These are phyloP conservation scores for Dryobates pubescens DNA, from an alignment of 2,797 vertebrate species.

Conservation along the genomic window DNA sequence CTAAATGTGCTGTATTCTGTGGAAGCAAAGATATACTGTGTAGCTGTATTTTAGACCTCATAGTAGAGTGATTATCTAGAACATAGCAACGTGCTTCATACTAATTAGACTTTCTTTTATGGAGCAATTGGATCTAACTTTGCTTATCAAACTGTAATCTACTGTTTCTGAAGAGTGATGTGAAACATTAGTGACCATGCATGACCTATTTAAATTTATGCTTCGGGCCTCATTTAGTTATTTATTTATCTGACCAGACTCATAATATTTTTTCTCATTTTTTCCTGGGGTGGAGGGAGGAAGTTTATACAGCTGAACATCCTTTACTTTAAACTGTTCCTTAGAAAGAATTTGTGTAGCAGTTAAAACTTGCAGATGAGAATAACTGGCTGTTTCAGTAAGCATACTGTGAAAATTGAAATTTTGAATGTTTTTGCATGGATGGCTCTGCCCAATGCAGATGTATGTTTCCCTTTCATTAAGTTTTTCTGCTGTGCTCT, in stretches of 20 bases:
- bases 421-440: background rate
- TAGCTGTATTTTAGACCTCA: background rate
- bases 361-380: background rate
- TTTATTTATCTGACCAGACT: slow-evolving; percentile 37
- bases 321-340: slow-evolving; percentile 46
- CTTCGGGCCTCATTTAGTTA: background rate
- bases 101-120: background rate
- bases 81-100: background rate
- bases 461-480: background rate
- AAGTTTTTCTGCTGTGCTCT: background rate
- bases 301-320: slow-evolving; percentile 61
- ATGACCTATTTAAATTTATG: background rate
- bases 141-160: background rate
- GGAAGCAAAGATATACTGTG: background rate
- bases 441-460: background rate
- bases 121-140: background rate
- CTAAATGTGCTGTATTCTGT: background rate
- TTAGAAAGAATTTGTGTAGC: slow-evolving; percentile 35
- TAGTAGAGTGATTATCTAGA: background rate
- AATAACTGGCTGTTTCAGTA: background rate
- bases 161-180: background rate
- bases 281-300: slow-evolving; percentile 8
- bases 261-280: background rate
- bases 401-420: background rate
- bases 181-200: background rate